Percentiles rank a stretch among this genome's conserved stretches.
phyloP scores from a whole-genome alignment of 37 sponge, comb jelly and placozoan genomes.

The Tethya wilhelma region DNA sequence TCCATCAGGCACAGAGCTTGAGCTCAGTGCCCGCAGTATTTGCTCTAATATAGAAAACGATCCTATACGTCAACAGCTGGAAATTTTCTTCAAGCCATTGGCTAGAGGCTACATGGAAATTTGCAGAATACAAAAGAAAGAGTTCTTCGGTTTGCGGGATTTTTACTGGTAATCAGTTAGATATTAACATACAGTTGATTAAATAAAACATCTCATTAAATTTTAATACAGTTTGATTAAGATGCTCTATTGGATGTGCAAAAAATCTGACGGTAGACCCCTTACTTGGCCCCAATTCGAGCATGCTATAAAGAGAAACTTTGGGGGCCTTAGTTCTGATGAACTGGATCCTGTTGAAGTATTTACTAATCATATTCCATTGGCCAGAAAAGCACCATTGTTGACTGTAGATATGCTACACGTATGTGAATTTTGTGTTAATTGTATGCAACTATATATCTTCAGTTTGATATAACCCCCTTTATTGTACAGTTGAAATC shows the following conservation, averaged over 20 bases:
- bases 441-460: neutral
- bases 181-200: too few relatives aligned
- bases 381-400: too few relatives aligned
- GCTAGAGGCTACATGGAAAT: slow-evolving; percentile 69
- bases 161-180: slow-evolving; percentile 76
- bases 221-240: slow-evolving; percentile 89
- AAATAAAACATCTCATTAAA: too few relatives aligned
- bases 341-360: slow-evolving; percentile 26
- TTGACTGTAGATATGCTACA: too few relatives aligned
- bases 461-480: neutral
- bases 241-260: slow-evolving; percentile 88
- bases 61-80: slow-evolving; percentile 32
- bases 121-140: slow-evolving; percentile 33
- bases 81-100: slow-evolving; percentile 47
- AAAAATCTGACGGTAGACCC: slow-evolving; percentile 23
- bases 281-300: slow-evolving; percentile 65
- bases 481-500: slow-evolving; percentile 5
- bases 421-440: neutral
- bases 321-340: slow-evolving; percentile 76
- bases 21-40: slow-evolving; percentile 79
- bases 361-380: slow-evolving; percentile 17
- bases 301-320: slow-evolving; percentile 89
- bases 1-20: slow-evolving; percentile 75
- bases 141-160: slow-evolving; percentile 95
- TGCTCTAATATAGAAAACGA: slow-evolving; percentile 65